phyloP scores from a whole-genome alignment of 2,113 vertebrate genomes.

The Donacobius atricapilla region DNA sequence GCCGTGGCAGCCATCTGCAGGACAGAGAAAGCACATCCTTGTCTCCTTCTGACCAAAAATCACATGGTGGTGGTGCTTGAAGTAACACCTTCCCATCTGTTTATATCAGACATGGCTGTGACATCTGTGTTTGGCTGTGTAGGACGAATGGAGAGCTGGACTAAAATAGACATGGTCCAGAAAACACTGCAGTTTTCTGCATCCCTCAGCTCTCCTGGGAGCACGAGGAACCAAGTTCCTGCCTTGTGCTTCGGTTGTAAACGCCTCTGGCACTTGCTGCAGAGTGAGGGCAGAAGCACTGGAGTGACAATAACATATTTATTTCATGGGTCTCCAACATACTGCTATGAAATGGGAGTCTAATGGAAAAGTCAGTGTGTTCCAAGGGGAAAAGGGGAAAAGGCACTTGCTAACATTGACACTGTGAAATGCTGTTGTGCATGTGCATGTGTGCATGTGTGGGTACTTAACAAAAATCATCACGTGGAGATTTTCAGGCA shows the following conservation, averaged over 20 bases:
- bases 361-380: neutral
- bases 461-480: neutral
- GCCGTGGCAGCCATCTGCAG: neutral
- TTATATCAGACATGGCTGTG: neutral
- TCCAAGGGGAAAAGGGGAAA: neutral
- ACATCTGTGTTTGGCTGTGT: neutral
- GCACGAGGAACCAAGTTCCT: neutral
- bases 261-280: neutral
- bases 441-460: constrained; percentile 30
- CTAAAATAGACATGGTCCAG: neutral
- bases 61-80: neutral
- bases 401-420: neutral
- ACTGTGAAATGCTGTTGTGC: constrained; percentile 37
- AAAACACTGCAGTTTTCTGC: neutral
- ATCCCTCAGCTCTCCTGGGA: neutral
- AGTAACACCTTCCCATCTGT: neutral
- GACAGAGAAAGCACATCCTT: neutral
- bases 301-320: neutral
- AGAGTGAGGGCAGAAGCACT: neutral
- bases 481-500: neutral
- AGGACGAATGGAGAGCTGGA: neutral
- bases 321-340: neutral
- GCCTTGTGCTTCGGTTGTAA: neutral
- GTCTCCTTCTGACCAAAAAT: constrained; percentile 4
- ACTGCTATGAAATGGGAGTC: neutral